These are phyloP conservation scores for Sabatieria punctata DNA, from an alignment of 2,888 invertebrate genomes.

Conservation along the genomic window DNA sequence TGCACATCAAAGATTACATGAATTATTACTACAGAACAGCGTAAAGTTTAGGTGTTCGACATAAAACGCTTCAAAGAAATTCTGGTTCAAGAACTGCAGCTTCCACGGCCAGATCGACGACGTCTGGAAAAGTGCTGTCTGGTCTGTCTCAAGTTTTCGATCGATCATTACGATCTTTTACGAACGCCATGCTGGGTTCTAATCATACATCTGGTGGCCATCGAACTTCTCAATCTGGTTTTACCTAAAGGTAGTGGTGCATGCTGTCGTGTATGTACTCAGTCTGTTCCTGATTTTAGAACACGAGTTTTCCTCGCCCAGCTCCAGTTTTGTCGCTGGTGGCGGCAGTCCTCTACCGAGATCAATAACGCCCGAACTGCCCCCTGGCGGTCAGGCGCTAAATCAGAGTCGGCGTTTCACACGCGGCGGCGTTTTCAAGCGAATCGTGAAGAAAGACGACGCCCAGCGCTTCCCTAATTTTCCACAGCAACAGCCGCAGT, in stretches of 20 bases:
- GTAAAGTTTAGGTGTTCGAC: constrained; percentile 10
- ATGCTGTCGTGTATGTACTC: background rate
- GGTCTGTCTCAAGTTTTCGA: constrained; percentile 10
- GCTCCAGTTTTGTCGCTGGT: constrained; percentile 4
- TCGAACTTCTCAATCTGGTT: constrained; percentile 12
- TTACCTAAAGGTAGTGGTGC: constrained; percentile 8
- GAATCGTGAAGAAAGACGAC: constrained; percentile 3
- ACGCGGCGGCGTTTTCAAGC: constrained; percentile 4
- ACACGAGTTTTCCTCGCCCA: constrained; percentile 8
- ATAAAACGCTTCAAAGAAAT: constrained; percentile 11
- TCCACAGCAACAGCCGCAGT: too few relatives aligned
- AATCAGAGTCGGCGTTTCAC: background rate
- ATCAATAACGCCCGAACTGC: too few relatives aligned
- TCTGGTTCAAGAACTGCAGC: constrained; percentile 8
- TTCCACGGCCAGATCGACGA: constrained; percentile 2
- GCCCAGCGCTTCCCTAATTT: too few relatives aligned
- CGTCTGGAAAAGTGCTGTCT: constrained; percentile 11
- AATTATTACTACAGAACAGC: too few relatives aligned
- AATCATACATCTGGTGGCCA: constrained; percentile 12
- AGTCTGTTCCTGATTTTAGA: constrained; percentile 4
- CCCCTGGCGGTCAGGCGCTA: too few relatives aligned
- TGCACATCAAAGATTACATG: too few relatives aligned
- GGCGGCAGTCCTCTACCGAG: background rate
- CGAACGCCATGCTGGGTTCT: constrained; percentile 11
- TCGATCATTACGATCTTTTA: constrained; percentile 8